Conservation (phyloP, 2,888 invertebrate species). For the Lydus trimaculatus region DNA sequence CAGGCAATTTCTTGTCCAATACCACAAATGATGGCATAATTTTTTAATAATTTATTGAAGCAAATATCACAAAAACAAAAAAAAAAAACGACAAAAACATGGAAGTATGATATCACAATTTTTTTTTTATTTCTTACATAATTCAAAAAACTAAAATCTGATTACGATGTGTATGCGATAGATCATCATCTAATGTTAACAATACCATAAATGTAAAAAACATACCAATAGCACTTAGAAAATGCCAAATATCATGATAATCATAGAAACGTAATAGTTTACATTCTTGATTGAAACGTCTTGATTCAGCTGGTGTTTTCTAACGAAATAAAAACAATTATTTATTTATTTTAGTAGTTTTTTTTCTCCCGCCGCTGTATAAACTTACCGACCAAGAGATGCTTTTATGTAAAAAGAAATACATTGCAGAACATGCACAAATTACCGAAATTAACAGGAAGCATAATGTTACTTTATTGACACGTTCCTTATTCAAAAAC, state of each 20-base stretch:
- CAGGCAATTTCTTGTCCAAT: conserved; percentile 21
- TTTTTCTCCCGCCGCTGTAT: too few relatives aligned
- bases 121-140: not conserved
- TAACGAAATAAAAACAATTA: too few relatives aligned
- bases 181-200: conserved; percentile 80
- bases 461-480: conserved; percentile 68
- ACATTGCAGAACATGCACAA: conserved; percentile 74
- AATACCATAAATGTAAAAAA: conserved; percentile 85
- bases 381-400: conserved; percentile 71
- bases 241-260: conserved; percentile 86
- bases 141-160: conserved; percentile 78
- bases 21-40: too few relatives aligned
- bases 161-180: conserved; percentile 70
- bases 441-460: conserved; percentile 70
- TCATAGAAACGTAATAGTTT: conserved; percentile 77
- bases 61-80: conserved; percentile 12
- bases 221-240: conserved; percentile 78
- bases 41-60: conserved; percentile 3
- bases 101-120: not conserved
- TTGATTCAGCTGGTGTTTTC: conserved; percentile 77
- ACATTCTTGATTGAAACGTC: conserved; percentile 76
- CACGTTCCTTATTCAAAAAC: conserved; percentile 70
- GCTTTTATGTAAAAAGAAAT: conserved; percentile 76
- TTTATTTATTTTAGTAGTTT: too few relatives aligned
- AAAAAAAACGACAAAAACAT: too few relatives aligned